These are phyloP conservation scores for Patiria pectinifera DNA, from an alignment of 53 echinoderm and acorn worm genomes.

Conservation along the genomic window DNA sequence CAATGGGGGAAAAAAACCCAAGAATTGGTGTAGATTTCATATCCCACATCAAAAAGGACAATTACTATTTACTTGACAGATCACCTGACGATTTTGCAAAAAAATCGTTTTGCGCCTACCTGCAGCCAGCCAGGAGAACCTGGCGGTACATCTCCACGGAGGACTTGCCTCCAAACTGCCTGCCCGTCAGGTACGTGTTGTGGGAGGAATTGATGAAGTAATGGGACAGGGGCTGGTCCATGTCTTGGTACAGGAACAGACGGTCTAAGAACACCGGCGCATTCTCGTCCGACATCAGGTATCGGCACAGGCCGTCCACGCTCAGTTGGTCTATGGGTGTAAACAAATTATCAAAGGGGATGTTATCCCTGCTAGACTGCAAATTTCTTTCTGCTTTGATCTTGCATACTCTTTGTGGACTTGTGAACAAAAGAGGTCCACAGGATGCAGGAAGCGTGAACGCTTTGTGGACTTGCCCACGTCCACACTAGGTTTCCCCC, in stretches of 20 bases:
- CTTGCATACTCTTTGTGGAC: too few relatives aligned
- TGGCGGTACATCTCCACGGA: constrained; percentile 99
- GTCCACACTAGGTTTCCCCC: too few relatives aligned
- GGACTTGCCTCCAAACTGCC: constrained; percentile 99
- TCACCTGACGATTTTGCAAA: too few relatives aligned
- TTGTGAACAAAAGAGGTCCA: too few relatives aligned
- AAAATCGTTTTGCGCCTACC: constrained; percentile 52
- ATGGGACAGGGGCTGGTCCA: constrained; percentile 98
- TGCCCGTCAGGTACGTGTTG: constrained; percentile 98
- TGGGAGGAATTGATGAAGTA: constrained; percentile 95
- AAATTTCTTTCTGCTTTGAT: too few relatives aligned
- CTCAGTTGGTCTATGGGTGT: constrained; percentile 74
- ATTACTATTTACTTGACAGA: too few relatives aligned
- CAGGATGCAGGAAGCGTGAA: too few relatives aligned
- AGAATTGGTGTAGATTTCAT: not conserved
- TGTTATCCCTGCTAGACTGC: too few relatives aligned
- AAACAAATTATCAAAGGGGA: too few relatives aligned
- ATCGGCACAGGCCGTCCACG: constrained; percentile 91
- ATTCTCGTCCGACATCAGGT: constrained; percentile 99
- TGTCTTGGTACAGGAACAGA: constrained; percentile 92
- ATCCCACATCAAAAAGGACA: not conserved
- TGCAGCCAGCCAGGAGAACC: constrained; percentile 96
- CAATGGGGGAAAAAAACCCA: not conserved
- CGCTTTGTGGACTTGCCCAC: too few relatives aligned
- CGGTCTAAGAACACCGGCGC: constrained; percentile 97